Percentiles rank a stretch among this genome's conserved stretches.
These are phyloP conservation scores for Anguilla megastoma DNA, from an alignment of 2,797 vertebrate genomes.

Conservation along the genomic window DNA sequence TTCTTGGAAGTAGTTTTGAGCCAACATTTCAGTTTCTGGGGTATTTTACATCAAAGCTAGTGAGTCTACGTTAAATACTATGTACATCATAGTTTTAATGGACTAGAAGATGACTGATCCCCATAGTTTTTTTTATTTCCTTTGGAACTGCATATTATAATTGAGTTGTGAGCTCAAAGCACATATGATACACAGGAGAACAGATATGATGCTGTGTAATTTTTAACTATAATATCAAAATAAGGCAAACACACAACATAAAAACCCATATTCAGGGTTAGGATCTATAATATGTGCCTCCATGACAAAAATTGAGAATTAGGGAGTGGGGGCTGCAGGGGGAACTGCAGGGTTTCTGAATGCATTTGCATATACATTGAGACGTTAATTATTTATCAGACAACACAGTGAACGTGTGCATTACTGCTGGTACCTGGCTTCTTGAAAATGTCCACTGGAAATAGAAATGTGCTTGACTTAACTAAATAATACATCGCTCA, in stretches of 20 bases:
- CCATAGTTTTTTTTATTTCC: background rate
- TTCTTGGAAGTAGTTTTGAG: slow-evolving; percentile 73
- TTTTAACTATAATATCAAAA: slow-evolving; percentile 20
- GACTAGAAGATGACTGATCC: no score
- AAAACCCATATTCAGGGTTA: background rate
- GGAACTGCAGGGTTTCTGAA: background rate
- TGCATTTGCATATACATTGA: slow-evolving; percentile 81
- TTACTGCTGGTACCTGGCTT: slow-evolving; percentile 60
- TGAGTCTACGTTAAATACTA: background rate
- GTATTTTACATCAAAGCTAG: background rate
- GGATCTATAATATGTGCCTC: background rate
- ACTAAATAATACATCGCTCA: slow-evolving; percentile 2
- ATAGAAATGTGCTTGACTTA: slow-evolving; percentile 4
- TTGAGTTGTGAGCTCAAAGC: background rate
- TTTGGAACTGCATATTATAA: background rate
- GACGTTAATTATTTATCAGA: slow-evolving; percentile 80
- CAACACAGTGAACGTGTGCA: slow-evolving; percentile 64
- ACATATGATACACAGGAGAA: background rate
- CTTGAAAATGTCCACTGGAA: slow-evolving; percentile 52
- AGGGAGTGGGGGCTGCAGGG: background rate
- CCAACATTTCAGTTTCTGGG: background rate
- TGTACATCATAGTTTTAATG: no score
- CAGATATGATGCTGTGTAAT: background rate
- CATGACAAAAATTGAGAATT: background rate
- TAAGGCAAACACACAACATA: slow-evolving; percentile 2